A percentile compares a stretch with the other conserved stretches of the same genome.
phyloP scores from a whole-genome alignment of 2,797 vertebrate species.

The Lateolabrax maculatus region DNA sequence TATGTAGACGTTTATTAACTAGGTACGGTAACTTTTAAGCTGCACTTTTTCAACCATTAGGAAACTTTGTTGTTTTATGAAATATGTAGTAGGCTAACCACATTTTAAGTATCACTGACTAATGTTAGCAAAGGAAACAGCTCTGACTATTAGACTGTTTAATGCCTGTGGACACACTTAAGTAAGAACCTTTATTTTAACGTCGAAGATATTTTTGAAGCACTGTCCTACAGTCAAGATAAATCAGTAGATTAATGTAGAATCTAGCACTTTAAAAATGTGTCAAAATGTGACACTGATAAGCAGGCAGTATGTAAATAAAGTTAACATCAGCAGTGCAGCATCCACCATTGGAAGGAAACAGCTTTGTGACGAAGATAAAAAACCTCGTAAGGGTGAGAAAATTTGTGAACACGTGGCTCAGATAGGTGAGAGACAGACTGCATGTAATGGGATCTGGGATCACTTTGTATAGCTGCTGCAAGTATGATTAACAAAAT shows the following conservation, averaged over 20 bases:
- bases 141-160: slow-evolving; percentile 20
- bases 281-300: slow-evolving; percentile 69
- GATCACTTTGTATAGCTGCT: background rate
- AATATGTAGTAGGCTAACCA: too few species aligned
- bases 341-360: slow-evolving; percentile 32
- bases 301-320: slow-evolving; percentile 62
- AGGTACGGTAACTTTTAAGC: too few species aligned
- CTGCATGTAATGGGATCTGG: background rate
- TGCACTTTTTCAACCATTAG: too few species aligned
- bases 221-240: slow-evolving; percentile 52
- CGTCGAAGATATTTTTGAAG: slow-evolving; percentile 2
- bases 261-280: slow-evolving; percentile 54
- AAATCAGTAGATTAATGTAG: slow-evolving; percentile 57
- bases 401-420: background rate
- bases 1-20: too few species aligned
- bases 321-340: slow-evolving; percentile 57
- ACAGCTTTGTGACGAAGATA: slow-evolving; percentile 14
- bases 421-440: background rate
- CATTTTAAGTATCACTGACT: slow-evolving; percentile 18
- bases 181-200: slow-evolving; percentile 47
- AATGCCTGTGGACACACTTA: slow-evolving; percentile 53
- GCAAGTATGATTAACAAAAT: background rate
- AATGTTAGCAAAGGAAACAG: slow-evolving; percentile 41
- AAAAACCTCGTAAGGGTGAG: slow-evolving; percentile 11
- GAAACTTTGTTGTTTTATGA: too few species aligned